These are phyloP conservation scores for Cataglyphis livida DNA, from an alignment of 2,888 invertebrate genomes.

Conservation along the genomic window DNA sequence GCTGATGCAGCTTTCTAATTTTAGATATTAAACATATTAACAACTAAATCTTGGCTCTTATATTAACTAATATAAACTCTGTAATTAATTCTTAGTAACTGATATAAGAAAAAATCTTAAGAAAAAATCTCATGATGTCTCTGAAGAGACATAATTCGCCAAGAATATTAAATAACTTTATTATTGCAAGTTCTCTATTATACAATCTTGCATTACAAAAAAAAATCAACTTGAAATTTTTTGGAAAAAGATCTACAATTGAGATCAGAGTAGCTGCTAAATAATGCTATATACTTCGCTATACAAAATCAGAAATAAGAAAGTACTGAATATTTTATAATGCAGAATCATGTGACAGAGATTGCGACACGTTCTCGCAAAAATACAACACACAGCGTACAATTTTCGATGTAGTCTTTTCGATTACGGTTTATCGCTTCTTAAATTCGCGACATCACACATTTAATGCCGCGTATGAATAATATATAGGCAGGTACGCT, in stretches of 20 bases:
- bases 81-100: too few species aligned
- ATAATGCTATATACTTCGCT: background rate
- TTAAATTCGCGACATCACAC: background rate
- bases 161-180: slow-evolving; percentile 19
- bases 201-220: slow-evolving; percentile 1
- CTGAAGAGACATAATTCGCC: slow-evolving; percentile 8
- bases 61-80: too few species aligned
- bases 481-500: slow-evolving; percentile 34
- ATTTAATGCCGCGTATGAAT: background rate
- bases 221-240: slow-evolving; percentile 17
- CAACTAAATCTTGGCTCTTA: background rate
- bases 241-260: slow-evolving; percentile 4
- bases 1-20: background rate
- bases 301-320: background rate
- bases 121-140: background rate
- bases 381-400: background rate
- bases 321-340: slow-evolving; percentile 10
- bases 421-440: slow-evolving; percentile 5
- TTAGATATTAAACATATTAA: slow-evolving; percentile 4
- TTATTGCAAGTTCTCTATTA: slow-evolving; percentile 3
- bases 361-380: background rate
- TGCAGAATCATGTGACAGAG: background rate
- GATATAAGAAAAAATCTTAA: slow-evolving; percentile 9
- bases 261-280: background rate
- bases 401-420: slow-evolving; percentile 18